Conservation (phyloP, 2,113 vertebrate species). For the Cathartes aura region DNA sequence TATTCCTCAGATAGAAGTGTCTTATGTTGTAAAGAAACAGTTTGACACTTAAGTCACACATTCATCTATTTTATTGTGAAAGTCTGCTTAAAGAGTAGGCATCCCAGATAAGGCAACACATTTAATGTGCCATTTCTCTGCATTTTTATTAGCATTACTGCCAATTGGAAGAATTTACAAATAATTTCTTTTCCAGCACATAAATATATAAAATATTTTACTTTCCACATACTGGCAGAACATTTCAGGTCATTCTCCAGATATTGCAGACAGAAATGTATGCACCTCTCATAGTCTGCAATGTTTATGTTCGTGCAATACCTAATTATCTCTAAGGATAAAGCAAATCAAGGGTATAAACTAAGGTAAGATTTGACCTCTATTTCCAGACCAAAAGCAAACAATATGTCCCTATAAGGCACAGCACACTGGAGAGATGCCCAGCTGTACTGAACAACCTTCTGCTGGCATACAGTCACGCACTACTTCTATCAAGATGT, state of each 20-base stretch:
- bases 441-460: neutral
- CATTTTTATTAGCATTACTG: constrained; percentile 3
- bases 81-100: neutral
- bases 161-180: constrained; percentile 32
- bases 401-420: neutral
- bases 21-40: neutral
- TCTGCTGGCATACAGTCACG: neutral
- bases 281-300: neutral
- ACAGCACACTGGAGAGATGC: neutral
- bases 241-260: neutral
- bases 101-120: constrained; percentile 15
- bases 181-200: neutral
- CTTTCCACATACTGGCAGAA: neutral
- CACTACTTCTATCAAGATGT: neutral
- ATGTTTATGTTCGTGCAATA: neutral
- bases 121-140: constrained; percentile 18
- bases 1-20: constrained; percentile 41
- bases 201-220: constrained; percentile 12
- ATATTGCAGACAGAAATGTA: neutral
- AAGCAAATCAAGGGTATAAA: neutral
- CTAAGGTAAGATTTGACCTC: neutral
- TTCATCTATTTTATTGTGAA: constrained; percentile 27
- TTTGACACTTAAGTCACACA: constrained; percentile 57
- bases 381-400: neutral
- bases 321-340: neutral